These are phyloP conservation scores for Acrocephalus scirpaceus DNA, from an alignment of 2,797 vertebrate species.

Conservation along the genomic window DNA sequence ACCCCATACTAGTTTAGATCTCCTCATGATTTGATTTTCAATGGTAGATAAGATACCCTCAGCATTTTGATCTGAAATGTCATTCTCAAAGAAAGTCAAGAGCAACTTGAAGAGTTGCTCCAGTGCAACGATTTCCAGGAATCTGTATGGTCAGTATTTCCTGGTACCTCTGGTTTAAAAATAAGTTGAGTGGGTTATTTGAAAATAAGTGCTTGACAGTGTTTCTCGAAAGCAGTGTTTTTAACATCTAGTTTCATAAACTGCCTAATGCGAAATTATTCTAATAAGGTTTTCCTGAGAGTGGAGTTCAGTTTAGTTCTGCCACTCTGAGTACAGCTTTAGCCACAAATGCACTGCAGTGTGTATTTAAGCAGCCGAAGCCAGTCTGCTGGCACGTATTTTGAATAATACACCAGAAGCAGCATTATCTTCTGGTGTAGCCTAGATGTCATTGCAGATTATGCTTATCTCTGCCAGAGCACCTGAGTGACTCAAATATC, in stretches of 20 bases:
- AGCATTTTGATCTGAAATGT: background rate
- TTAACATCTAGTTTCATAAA: constrained; percentile 18
- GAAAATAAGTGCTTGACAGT: background rate
- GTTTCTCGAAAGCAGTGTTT: background rate
- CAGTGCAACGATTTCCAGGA: background rate
- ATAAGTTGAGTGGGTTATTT: background rate
- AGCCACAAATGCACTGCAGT: background rate
- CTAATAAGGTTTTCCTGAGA: constrained; percentile 15
- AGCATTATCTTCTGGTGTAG: background rate
- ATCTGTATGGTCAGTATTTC: background rate
- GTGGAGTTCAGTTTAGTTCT: constrained; percentile 26
- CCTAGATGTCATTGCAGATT: background rate
- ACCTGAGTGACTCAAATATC: background rate
- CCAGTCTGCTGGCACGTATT: background rate
- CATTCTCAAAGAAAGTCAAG: background rate
- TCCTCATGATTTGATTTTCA: background rate
- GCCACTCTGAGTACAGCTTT: background rate
- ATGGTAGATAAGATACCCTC: background rate
- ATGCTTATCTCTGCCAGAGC: background rate
- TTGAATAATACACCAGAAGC: background rate
- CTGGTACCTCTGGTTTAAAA: background rate
- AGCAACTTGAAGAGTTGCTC: background rate
- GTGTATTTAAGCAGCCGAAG: background rate
- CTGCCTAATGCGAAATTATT: background rate
- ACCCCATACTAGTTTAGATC: background rate